Percentiles rank a stretch among this genome's conserved stretches.
phyloP scores from a whole-genome alignment of 2,797 vertebrate genomes.

The Toxotes lorentzi region DNA sequence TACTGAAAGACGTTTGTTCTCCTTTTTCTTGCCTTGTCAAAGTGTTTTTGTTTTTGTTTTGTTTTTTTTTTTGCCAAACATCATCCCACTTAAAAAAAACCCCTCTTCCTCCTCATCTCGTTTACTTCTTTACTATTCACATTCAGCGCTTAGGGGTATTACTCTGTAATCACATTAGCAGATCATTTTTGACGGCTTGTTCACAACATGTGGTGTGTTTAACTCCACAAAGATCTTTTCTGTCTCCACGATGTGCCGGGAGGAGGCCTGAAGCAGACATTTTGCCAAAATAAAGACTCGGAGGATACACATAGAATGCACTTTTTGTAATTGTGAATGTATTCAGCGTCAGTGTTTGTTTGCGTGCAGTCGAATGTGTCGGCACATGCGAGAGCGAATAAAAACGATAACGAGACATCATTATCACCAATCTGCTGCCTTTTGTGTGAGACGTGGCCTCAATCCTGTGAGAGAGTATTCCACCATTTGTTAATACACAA shows the following conservation, averaged over 20 bases:
- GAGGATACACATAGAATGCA: conserved; percentile 21
- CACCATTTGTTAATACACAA: conserved; percentile 22
- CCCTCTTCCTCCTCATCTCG: conserved; percentile 8
- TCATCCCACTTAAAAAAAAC: conserved; percentile 36
- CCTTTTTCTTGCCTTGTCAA: conserved; percentile 14
- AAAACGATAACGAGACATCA: conserved; percentile 52
- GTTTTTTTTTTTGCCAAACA: conserved; percentile 47
- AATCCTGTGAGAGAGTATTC: conserved; percentile 17
- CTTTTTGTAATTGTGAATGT: conserved; percentile 47
- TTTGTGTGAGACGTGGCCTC: conserved; percentile 41
- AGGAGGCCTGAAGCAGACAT: conserved; percentile 53
- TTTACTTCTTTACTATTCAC: conserved; percentile 29
- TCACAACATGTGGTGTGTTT: conserved; percentile 55
- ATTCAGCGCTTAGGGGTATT: conserved; percentile 46
- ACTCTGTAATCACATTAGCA: conserved; percentile 70
- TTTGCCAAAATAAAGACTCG: conserved; percentile 48
- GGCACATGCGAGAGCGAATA: conserved; percentile 35
- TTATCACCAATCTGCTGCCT: conserved; percentile 53
- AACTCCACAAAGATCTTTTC: conserved; percentile 54
- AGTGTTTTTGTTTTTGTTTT: neutral
- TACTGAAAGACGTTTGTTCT: conserved; percentile 35
- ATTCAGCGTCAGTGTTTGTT: conserved; percentile 62
- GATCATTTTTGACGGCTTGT: conserved; percentile 70
- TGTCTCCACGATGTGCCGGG: conserved; percentile 35
- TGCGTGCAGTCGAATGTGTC: conserved; percentile 38